A percentile compares a stretch with the other conserved stretches of the same genome.
Conservation (phyloP, 2,797 vertebrate genomes). For the Bufotes viridis region DNA sequence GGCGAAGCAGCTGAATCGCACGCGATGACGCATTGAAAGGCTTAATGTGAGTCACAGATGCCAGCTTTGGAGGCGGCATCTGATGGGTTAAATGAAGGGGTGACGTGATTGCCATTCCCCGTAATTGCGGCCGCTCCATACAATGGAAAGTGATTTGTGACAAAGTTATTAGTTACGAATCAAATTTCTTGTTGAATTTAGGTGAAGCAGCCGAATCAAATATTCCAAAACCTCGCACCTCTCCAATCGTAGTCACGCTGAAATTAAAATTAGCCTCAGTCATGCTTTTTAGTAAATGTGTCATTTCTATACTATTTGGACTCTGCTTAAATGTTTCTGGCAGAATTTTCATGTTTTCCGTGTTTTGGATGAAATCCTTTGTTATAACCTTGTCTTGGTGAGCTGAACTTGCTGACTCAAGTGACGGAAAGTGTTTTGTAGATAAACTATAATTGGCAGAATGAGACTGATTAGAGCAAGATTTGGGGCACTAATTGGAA, state of each 20-base stretch:
- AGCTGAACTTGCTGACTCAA: conserved; percentile 41
- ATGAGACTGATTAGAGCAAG: conserved; percentile 51
- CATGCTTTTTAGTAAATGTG: not conserved
- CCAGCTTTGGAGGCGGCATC: no score
- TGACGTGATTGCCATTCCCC: no score
- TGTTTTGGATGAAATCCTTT: not conserved
- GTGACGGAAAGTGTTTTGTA: conserved; percentile 42
- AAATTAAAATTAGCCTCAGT: not conserved
- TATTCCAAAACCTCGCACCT: no score
- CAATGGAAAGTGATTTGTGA: no score
- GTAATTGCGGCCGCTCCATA: no score
- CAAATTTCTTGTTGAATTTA: no score
- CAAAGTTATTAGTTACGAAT: no score
- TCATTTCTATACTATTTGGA: not conserved
- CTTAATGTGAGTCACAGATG: no score
- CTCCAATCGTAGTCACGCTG: not conserved
- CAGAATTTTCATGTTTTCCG: not conserved
- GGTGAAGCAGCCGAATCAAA: no score
- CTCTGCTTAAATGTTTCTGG: not conserved
- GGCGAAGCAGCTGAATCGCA: no score
- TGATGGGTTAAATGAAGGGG: no score
- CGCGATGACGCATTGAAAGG: no score
- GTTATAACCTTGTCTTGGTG: conserved; percentile 6
- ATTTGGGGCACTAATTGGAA: conserved; percentile 53
- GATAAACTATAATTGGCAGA: conserved; percentile 52